phyloP scores from a whole-genome alignment of 35 echinoderm and acorn worm genomes.

The Lytechinus variegatus region DNA sequence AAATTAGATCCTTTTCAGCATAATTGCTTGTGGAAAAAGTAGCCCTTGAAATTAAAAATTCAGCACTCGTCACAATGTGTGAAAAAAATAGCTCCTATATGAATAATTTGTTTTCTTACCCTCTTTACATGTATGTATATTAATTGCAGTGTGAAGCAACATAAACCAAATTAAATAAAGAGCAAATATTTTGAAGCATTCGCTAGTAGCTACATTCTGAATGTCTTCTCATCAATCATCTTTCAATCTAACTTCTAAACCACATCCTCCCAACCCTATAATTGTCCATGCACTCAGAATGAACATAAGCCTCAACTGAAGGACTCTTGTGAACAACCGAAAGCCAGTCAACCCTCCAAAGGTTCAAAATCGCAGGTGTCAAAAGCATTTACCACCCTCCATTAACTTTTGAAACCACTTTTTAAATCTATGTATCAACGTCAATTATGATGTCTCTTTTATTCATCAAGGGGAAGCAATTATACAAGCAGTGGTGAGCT shows the following conservation, averaged over 20 bases:
- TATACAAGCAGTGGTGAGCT: background rate
- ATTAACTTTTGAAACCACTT: background rate
- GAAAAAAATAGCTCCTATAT: too few relatives aligned
- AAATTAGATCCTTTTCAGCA: too few relatives aligned
- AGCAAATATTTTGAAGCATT: background rate
- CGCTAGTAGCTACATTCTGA: background rate
- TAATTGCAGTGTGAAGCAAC: too few relatives aligned
- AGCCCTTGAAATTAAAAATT: too few relatives aligned
- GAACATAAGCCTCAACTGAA: background rate
- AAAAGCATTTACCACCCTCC: background rate
- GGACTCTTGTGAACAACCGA: background rate
- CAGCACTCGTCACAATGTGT: too few relatives aligned
- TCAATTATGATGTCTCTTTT: background rate
- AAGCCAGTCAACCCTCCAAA: background rate
- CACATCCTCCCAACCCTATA: background rate
- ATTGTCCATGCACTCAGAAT: background rate
- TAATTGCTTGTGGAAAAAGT: too few relatives aligned
- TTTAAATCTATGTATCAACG: background rate
- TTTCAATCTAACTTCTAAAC: background rate
- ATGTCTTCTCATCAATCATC: background rate
- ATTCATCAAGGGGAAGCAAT: background rate
- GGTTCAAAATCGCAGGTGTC: background rate
- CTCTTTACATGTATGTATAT: too few relatives aligned
- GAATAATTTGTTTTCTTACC: too few relatives aligned
- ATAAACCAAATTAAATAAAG: too few relatives aligned